phyloP scores from a whole-genome alignment of 2,888 invertebrate species.

The Ophraella communa region DNA sequence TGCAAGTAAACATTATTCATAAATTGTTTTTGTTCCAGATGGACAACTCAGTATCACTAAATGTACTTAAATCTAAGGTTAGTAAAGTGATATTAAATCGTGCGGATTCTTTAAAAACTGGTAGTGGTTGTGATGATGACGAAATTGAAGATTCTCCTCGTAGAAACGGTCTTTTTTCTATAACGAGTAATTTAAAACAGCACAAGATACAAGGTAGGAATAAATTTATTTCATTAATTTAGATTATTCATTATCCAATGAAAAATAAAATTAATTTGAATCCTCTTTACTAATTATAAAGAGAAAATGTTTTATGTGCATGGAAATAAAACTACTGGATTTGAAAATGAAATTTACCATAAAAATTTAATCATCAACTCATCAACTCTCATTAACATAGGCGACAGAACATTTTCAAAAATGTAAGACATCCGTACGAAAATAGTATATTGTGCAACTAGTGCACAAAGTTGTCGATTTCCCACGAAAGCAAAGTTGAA shows the following conservation, averaged over 20 bases:
- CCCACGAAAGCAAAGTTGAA: no score
- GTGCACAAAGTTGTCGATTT: no score
- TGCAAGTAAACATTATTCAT: no score
- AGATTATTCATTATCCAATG: background rate
- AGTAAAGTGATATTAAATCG: constrained; percentile 17
- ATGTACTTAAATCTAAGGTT: background rate
- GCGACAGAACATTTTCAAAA: no score
- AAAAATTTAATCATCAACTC: no score
- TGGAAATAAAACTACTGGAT: no score
- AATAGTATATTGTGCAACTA: no score
- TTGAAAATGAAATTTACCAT: no score
- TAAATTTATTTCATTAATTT: background rate
- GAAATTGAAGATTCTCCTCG: constrained; percentile 21
- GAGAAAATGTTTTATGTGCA: no score
- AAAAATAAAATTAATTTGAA: background rate
- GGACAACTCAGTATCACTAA: background rate
- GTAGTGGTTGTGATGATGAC: constrained; percentile 24
- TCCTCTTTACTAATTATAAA: background rate
- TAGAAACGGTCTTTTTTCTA: constrained; percentile 39
- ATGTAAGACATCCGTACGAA: no score
- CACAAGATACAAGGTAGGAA: constrained; percentile 25
- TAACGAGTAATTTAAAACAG: constrained; percentile 36
- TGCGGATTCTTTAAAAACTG: constrained; percentile 25
- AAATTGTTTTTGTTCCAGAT: constrained; percentile 19
- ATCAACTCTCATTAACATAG: no score